Evolutionary conservation across 2,113 vertebrate genomes (phyloP).

Genomic region (Neolamprologus devosi): DNA sequence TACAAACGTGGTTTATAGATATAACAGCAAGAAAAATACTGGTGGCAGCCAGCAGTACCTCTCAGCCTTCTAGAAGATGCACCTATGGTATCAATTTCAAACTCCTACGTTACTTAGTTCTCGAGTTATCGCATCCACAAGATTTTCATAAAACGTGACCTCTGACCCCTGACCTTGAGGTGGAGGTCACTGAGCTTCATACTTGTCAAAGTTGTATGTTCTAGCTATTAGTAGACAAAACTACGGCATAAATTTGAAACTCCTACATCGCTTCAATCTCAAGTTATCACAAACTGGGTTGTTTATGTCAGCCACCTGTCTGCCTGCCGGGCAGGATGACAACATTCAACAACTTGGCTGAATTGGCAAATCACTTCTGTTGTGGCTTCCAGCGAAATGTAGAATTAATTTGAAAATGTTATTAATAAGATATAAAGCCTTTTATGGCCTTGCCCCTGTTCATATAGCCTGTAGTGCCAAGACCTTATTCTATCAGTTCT

Average conservation of each 20-base stretch:
- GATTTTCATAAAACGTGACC: not conserved
- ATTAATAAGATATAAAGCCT: not conserved
- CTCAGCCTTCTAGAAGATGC: not conserved
- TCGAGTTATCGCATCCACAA: not conserved
- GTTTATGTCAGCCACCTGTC: not conserved
- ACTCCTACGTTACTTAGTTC: not conserved
- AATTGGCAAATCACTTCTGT: not conserved
- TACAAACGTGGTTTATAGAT: not conserved
- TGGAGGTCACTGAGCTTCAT: not conserved
- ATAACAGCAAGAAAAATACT: not conserved
- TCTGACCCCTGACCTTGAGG: not conserved
- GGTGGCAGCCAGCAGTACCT: not conserved
- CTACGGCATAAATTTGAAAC: not conserved
- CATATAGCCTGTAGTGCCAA: not conserved
- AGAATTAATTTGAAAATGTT: not conserved
- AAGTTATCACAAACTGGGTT: not conserved
- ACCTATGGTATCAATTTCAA: not conserved
- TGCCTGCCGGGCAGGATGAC: not conserved
- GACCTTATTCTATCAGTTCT: not conserved
- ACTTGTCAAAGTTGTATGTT: not conserved
- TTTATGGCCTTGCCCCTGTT: not conserved
- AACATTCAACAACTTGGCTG: not conserved
- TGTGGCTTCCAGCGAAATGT: not conserved
- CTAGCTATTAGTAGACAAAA: not conserved
- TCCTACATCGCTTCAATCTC: not conserved